Base-by-base conservation (phyloP, 2,797 vertebrate genomes). In the Halcyon smyrnensis region DNA sequence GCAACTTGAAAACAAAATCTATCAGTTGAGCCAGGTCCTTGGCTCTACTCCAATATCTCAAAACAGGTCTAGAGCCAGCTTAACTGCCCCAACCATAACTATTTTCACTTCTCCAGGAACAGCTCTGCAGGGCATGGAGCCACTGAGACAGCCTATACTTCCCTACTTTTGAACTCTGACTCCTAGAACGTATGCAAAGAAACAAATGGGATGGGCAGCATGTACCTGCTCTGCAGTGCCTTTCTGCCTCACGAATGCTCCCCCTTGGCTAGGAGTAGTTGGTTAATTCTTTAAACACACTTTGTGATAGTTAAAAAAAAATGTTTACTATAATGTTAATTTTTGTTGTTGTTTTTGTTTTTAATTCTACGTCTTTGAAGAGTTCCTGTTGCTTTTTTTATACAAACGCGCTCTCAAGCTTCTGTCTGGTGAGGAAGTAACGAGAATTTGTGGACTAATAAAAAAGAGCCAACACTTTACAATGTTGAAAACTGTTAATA, bases 1-100 rank as follows among this genome's bases (percentile, higher is more conserved):
- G 92, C 90, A 93, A 94, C 90, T 81, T 19, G 43, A 94, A 95
- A 97, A 94, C 90, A 95, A 82, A 93, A 95, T 89, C 86, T 97
- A 97, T 96, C 96, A 53, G 93, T 94, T 63, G 60, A 91, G 46
- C 92, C 95, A 97, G 84, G 70, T 80, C 75, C 68, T 95, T 91
- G 96, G 95, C 90, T 74, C 30, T 64, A 12, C 17, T 97, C 94
- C 94, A 90, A 1, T 9, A 57, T 57, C 69, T 89, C 71, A 75
- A 77, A 95, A 91, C 68, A 78, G 48, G 27, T 95, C 88, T 80
- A 70, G 60, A 93, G 86, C 78, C 64, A 92, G 82, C 91, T 90
- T 95, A 94, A 95, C 93, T 92, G 75, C 78, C 74, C 56, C 20
- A 23, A 25, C 84, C 84, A 60, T 95, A 77, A 65, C 56, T 67